A percentile compares a stretch with the other conserved stretches of the same genome.
phyloP scores from a whole-genome alignment of 1,140 invertebrate species.

The Drosophila pruinosa region DNA sequence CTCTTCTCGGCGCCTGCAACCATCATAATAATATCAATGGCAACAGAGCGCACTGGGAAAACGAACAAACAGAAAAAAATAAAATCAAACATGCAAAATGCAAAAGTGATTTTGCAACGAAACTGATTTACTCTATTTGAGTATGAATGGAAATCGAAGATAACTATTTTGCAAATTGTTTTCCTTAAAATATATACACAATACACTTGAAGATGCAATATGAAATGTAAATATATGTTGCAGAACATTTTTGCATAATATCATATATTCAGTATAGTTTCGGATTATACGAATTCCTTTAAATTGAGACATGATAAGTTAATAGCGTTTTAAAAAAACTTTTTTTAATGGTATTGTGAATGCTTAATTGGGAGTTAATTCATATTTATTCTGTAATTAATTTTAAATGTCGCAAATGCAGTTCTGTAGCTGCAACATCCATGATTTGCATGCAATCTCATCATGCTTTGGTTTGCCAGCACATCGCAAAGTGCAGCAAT shows the following conservation, averaged over 20 bases:
- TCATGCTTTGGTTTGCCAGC: conserved; percentile 56
- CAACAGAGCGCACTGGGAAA: conserved; percentile 49
- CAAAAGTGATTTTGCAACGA: conserved; percentile 15
- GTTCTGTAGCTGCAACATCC: neutral
- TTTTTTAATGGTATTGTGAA: too few species aligned
- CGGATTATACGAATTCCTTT: too few species aligned
- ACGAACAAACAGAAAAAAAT: conserved; percentile 30
- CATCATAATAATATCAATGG: conserved; percentile 79
- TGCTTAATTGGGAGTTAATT: too few species aligned
- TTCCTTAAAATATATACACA: neutral
- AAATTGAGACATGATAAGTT: too few species aligned
- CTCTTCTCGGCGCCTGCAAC: conserved; percentile 52
- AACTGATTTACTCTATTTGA: conserved; percentile 11
- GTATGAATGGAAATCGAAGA: neutral
- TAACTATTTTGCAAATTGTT: neutral
- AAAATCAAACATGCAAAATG: conserved; percentile 23
- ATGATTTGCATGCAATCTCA: conserved; percentile 1
- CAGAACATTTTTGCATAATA: neutral
- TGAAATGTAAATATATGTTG: neutral
- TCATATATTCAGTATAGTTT: neutral
- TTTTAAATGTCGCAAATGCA: neutral
- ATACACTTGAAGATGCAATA: too few species aligned
- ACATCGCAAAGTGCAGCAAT: conserved; percentile 69
- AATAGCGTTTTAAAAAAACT: too few species aligned
- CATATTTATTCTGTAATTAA: too few species aligned